Percentiles rank a stretch among this genome's conserved stretches.
These are phyloP conservation scores for Gila robusta DNA, from an alignment of 2,797 vertebrate species.

Conservation along the genomic window DNA sequence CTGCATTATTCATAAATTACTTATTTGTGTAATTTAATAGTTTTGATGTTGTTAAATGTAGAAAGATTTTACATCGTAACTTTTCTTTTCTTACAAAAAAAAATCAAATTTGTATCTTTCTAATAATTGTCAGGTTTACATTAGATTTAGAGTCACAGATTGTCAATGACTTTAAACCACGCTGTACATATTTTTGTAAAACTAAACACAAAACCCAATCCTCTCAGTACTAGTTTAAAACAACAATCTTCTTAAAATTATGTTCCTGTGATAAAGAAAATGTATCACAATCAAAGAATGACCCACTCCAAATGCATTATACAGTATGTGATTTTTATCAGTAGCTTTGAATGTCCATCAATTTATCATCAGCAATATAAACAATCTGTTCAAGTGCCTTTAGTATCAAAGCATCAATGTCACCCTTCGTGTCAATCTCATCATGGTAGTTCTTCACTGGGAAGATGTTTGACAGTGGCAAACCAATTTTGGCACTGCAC, in stretches of 20 bases:
- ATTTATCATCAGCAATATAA: slow-evolving; percentile 5
- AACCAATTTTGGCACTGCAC: slow-evolving; percentile 32
- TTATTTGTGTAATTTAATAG: not conserved
- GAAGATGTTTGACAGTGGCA: slow-evolving; percentile 40
- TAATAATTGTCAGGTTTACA: not conserved
- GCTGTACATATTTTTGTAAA: too few relatives aligned
- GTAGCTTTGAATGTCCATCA: not conserved
- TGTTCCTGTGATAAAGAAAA: too few relatives aligned
- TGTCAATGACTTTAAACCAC: too few relatives aligned
- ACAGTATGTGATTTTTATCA: not conserved
- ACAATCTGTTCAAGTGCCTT: slow-evolving; percentile 47
- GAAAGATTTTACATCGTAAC: too few relatives aligned
- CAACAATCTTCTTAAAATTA: too few relatives aligned
- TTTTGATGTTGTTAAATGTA: not conserved
- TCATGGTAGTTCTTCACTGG: slow-evolving; percentile 57
- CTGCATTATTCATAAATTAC: too few relatives aligned
- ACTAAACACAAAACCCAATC: too few relatives aligned
- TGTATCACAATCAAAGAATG: too few relatives aligned
- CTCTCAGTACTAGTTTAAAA: too few relatives aligned
- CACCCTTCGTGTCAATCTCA: slow-evolving; percentile 1
- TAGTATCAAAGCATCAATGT: slow-evolving; percentile 50
- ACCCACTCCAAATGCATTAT: too few relatives aligned
- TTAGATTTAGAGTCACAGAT: not conserved
- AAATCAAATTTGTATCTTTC: not conserved
- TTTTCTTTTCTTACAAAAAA: too few relatives aligned